phyloP scores from a whole-genome alignment of 2,888 invertebrate genomes.

The Plebejus melissa region DNA sequence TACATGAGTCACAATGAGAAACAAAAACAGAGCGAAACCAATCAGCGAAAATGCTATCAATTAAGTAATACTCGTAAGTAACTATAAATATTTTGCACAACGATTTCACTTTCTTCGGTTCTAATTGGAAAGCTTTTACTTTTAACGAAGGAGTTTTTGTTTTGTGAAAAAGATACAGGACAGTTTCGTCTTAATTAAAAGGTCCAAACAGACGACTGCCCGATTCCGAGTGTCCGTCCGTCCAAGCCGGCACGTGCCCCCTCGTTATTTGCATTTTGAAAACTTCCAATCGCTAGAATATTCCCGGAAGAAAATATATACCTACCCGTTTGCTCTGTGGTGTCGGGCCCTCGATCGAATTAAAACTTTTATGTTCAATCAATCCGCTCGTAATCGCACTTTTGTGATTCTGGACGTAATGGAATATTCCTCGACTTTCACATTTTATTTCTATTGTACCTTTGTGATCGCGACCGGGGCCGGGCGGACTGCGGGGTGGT shows the following conservation, averaged over 20 bases:
- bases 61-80: not conserved
- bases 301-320: not conserved
- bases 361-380: constrained; percentile 11
- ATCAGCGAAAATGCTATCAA: not conserved
- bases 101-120: constrained; percentile 43
- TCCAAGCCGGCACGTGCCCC: not conserved
- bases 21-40: not conserved
- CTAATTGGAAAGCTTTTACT: constrained; percentile 62
- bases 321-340: constrained; percentile 3
- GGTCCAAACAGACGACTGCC: not conserved
- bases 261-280: not conserved
- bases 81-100: constrained; percentile 30
- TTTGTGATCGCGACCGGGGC: not conserved
- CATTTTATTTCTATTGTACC: constrained; percentile 11
- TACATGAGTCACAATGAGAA: not conserved
- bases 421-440: constrained; percentile 10
- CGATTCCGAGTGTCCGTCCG: not conserved
- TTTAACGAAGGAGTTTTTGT: constrained; percentile 52
- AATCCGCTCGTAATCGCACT: not conserved
- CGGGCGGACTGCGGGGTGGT: not conserved
- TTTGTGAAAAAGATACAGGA: constrained; percentile 1
- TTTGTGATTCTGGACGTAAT: not conserved
- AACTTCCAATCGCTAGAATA: constrained; percentile 10
- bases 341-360: not conserved
- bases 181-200: constrained; percentile 11